Conservation (phyloP, 2,113 vertebrate genomes). For the Lagopus leucura region DNA sequence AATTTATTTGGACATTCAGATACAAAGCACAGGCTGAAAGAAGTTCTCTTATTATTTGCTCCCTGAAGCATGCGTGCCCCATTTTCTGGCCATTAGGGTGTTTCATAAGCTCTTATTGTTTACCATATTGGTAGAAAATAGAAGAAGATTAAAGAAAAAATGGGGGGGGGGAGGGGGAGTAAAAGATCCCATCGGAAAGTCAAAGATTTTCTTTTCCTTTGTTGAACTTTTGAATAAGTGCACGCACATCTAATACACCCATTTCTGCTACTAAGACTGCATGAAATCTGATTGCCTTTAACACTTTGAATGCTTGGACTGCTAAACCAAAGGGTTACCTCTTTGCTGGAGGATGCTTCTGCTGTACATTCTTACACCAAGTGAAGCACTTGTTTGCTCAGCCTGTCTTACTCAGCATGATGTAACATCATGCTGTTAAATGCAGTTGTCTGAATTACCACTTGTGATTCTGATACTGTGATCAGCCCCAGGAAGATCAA, state of each 20-base stretch:
- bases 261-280: neutral
- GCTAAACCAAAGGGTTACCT: neutral
- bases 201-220: neutral
- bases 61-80: neutral
- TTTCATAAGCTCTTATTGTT: slow-evolving; percentile 36
- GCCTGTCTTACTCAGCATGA: too few species aligned
- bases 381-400: neutral
- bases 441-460: neutral
- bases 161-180: fast-evolving
- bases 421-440: neutral
- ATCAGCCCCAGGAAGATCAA: neutral
- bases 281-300: neutral
- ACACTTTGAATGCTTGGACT: neutral
- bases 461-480: neutral
- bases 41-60: slow-evolving; percentile 5
- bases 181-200: neutral
- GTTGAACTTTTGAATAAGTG: neutral
- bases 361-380: neutral
- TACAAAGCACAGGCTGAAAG: neutral
- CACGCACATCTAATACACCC: neutral
- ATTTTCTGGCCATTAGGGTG: neutral
- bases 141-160: neutral
- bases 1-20: slow-evolving; percentile 29
- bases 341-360: neutral
- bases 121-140: neutral